Evolutionary conservation across 2,113 vertebrate species (phyloP).

Genomic region (Corynorhinus townsendii): DNA sequence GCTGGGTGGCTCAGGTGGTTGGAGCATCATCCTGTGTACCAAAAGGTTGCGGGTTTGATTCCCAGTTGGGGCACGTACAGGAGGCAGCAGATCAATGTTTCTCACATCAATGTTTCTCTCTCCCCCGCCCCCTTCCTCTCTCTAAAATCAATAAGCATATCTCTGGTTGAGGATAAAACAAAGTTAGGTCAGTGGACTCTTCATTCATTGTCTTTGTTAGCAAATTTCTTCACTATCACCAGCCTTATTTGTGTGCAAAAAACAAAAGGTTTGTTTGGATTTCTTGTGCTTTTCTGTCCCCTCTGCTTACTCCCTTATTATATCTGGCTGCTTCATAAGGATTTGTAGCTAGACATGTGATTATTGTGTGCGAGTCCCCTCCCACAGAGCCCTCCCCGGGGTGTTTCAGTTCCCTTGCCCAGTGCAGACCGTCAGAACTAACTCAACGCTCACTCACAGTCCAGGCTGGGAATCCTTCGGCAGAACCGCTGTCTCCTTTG

Average conservation of each 20-base stretch:
- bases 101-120: not conserved
- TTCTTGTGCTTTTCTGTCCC: not conserved
- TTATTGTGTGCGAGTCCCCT: not conserved
- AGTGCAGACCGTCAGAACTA: not conserved
- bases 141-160: not conserved
- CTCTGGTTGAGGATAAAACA: not conserved
- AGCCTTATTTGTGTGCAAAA: conserved; percentile 37
- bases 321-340: not conserved
- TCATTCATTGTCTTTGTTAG: not conserved
- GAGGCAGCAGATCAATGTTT: not conserved
- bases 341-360: not conserved
- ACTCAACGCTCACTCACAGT: not conserved
- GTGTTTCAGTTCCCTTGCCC: not conserved
- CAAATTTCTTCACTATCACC: conserved; percentile 42
- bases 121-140: not conserved
- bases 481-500: not conserved
- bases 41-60: not conserved
- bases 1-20: not conserved
- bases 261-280: not conserved
- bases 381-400: not conserved
- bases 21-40: not conserved
- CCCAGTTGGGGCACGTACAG: not conserved
- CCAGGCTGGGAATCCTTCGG: not conserved
- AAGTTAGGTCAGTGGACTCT: not conserved
- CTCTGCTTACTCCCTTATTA: conserved; percentile 9